Conservation (phyloP, 2,113 vertebrate species). For the Ondatra zibethicus region DNA sequence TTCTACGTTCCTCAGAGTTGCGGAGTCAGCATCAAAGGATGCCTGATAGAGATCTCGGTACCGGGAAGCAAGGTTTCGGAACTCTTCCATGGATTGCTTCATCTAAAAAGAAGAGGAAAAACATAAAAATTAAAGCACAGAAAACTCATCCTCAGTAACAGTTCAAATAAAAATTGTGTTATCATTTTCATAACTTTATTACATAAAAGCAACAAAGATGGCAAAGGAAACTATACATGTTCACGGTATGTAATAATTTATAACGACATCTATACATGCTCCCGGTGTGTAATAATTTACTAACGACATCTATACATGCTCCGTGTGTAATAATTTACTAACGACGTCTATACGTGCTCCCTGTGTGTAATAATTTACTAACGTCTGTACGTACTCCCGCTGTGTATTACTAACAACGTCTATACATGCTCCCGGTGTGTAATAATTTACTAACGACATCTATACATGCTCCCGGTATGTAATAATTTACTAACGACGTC, state of each 20-base stretch:
- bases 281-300: not conserved
- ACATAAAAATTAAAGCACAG: not conserved
- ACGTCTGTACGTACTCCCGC: not conserved
- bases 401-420: not conserved
- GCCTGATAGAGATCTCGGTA: slow-evolving; percentile 98
- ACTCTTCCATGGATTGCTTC: slow-evolving; percentile 98
- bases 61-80: slow-evolving; percentile 92
- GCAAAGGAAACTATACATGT: not conserved
- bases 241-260: not conserved
- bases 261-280: too few relatives aligned
- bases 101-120: slow-evolving; percentile 87
- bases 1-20: slow-evolving; percentile 96
- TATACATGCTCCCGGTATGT: not conserved
- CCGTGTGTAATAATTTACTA: too few relatives aligned
- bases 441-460: not conserved
- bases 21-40: slow-evolving; percentile 97
- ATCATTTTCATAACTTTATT: slow-evolving; percentile 33
- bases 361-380: too few relatives aligned
- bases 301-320: too few relatives aligned
- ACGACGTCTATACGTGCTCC: too few relatives aligned
- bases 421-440: not conserved
- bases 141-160: not conserved
- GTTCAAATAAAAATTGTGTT: not conserved
- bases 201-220: slow-evolving; percentile 47
- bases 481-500: not conserved